Conservation (phyloP, 2,113 vertebrate species). For the Montifringilla adamsi region DNA sequence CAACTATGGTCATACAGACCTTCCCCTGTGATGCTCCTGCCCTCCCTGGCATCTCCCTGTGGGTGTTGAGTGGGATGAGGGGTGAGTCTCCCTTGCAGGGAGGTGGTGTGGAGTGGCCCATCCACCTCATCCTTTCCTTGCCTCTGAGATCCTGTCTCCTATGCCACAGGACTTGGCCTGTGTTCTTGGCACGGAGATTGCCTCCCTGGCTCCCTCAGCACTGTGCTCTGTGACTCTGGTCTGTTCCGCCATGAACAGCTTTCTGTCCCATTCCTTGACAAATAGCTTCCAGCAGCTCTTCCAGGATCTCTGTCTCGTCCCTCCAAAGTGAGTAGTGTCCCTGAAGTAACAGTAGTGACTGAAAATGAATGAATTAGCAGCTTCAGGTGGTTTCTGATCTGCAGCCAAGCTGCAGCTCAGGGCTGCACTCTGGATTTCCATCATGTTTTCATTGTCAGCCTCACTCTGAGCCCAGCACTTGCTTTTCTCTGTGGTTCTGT, state of each 20-base stretch:
- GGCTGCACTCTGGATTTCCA: background rate
- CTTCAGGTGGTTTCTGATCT: background rate
- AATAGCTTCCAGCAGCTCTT: background rate
- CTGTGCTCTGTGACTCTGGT: background rate
- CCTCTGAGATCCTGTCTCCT: background rate
- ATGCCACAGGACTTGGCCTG: background rate
- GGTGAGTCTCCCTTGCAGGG: background rate
- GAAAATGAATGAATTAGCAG: background rate
- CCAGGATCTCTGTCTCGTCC: background rate
- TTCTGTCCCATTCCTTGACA: background rate
- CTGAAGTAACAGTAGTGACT: background rate
- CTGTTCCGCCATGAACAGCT: background rate
- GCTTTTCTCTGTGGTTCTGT: background rate
- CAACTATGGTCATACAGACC: accelerated
- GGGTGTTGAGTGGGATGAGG: background rate
- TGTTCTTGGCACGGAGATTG: accelerated
- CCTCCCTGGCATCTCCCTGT: background rate
- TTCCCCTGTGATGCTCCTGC: background rate
- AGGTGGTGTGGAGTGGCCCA: background rate
- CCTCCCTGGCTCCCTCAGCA: background rate
- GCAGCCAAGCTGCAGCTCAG: background rate
- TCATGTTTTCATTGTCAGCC: accelerated
- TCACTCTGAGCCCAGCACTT: background rate
- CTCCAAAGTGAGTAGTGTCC: background rate
- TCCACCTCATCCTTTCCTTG: background rate